A percentile compares a stretch with the other conserved stretches of the same genome.
phyloP scores from a whole-genome alignment of 2,888 invertebrate genomes.

The Hypomecis punctinalis region DNA sequence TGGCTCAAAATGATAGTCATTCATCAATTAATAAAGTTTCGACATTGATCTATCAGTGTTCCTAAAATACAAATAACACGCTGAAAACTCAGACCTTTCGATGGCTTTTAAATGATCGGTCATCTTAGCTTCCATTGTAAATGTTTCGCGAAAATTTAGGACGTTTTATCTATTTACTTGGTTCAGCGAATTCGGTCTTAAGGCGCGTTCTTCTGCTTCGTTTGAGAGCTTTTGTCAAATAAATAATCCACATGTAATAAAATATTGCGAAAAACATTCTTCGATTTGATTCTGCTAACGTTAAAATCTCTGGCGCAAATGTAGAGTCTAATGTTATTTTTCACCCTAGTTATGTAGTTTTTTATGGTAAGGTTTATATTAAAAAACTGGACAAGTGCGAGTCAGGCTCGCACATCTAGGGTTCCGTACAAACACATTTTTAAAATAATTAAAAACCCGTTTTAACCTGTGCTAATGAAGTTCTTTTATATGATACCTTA shows the following conservation, averaged over 20 bases:
- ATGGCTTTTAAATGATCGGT: slow-evolving; percentile 22
- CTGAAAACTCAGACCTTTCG: slow-evolving; percentile 10
- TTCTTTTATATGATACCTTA: too few relatives aligned
- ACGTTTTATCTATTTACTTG: slow-evolving; percentile 27
- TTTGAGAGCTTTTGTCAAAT: slow-evolving; percentile 9
- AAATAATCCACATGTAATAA: background rate
- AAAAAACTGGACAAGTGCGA: too few relatives aligned
- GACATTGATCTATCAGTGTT: slow-evolving; percentile 10
- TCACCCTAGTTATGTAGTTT: too few relatives aligned
- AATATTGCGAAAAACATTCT: background rate
- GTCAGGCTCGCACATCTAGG: too few relatives aligned
- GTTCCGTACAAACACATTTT: too few relatives aligned
- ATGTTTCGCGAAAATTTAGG: slow-evolving; percentile 19
- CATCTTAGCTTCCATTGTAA: slow-evolving; percentile 19
- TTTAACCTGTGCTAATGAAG: too few relatives aligned
- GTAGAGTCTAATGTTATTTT: too few relatives aligned
- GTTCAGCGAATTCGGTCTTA: slow-evolving; percentile 13
- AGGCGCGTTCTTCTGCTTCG: slow-evolving; percentile 12
- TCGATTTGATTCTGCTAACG: too few relatives aligned
- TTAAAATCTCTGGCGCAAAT: too few relatives aligned
- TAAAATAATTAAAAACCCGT: too few relatives aligned
- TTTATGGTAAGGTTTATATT: too few relatives aligned
- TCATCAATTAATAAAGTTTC: slow-evolving; percentile 13
- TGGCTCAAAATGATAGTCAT: background rate
- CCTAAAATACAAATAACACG: slow-evolving; percentile 7